Conservation (phyloP, 2,888 invertebrate species). For the Onthophagus sagittarius region DNA sequence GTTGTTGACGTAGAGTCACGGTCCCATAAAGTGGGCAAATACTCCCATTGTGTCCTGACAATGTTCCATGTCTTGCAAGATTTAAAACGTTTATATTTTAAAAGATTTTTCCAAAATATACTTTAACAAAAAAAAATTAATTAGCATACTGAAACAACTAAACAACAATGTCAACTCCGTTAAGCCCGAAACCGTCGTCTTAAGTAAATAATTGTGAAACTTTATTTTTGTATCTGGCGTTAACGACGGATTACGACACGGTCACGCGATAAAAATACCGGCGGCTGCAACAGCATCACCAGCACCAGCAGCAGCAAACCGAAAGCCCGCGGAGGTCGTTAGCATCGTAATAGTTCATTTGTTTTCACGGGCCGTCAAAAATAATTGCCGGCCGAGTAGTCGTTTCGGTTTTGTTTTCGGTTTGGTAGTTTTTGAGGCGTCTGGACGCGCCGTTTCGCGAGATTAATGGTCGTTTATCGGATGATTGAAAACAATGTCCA, state of each 20-base stretch:
- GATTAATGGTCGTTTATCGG: not conserved
- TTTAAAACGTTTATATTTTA: not conserved
- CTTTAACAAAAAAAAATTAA: not conserved
- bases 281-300: not conserved
- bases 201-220: conserved; percentile 11
- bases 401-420: not conserved
- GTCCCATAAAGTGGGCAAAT: conserved; percentile 4
- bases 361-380: conserved; percentile 24
- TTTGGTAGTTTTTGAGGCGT: not conserved
- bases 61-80: not conserved
- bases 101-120: too few relatives aligned
- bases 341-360: conserved; percentile 24
- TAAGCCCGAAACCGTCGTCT: not conserved
- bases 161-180: not conserved
- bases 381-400: conserved; percentile 18
- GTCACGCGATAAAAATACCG: conserved; percentile 7
- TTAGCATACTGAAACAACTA: not conserved
- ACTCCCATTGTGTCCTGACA: not conserved
- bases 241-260: conserved; percentile 3
- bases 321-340: conserved; percentile 17
- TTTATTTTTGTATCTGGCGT: conserved; percentile 5
- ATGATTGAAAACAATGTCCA: not conserved
- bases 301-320: not conserved
- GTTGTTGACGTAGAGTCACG: not conserved
- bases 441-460: not conserved